Base-by-base conservation (phyloP, 2,113 vertebrate genomes). In the Eulemur rufifrons region DNA sequence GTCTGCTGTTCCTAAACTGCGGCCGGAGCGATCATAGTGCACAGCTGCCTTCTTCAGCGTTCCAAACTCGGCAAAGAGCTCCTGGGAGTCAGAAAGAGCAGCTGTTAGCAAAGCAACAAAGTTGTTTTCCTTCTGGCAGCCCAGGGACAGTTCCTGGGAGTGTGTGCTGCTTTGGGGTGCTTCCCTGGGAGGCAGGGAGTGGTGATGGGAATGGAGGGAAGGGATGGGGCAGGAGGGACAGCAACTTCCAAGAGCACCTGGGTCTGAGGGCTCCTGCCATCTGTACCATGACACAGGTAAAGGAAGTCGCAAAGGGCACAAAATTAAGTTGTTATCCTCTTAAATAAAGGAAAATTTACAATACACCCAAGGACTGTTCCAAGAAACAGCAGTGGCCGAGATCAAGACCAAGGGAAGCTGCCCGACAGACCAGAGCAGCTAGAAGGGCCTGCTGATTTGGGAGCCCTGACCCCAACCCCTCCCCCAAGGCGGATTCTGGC, bases 61-160 rank as follows among this genome's bases (percentile, higher is more conserved):
- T 52, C 99, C 99, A 86, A 99, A 99, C 78, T 99, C 99, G 0
- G 99, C 99, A 95, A 99, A 99, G 61, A 99, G 99, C 83, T 99
- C 99, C 99, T 99, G 97, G 6, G 37, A 42, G 83, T 0, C 0
- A 2, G n/a, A 74, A 89, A 89, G 25, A 10, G 0, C 1, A 1
- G 1, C 7, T 1, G 2, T 95, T 2, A 95, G 63, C 10, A 32
- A 17, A 54, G 54, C 7, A 10, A 18, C 27, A 8, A 17, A 73
- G 17, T 5, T 0, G 2, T 10, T 17, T 32, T 63, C 69, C 66
- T 81, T 27, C 10, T 0, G 9, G 34, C 6, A 21, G 68, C 89
- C 89, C 85, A 69, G 54, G 52, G 37, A 25, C 45, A 34, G 52
- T 11, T 29, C 86, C 84, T 81, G 54, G 27, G 18, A 69, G 8